Evolutionary conservation across 1,140 invertebrate genomes (phyloP).

Genomic region (Propsilocerus akamusi): DNA sequence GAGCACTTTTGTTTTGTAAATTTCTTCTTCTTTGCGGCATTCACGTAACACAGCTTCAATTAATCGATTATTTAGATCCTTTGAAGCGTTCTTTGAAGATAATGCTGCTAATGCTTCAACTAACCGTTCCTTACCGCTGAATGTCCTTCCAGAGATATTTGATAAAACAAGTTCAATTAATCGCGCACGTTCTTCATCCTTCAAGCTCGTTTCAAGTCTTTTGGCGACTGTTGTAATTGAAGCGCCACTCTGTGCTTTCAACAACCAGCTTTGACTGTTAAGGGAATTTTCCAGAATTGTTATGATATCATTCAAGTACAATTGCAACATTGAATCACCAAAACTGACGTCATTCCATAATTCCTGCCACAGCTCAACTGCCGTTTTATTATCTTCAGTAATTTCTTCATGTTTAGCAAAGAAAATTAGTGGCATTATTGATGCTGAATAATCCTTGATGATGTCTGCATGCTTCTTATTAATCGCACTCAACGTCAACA

Average conservation of each 20-base stretch:
- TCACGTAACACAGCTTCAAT: conserved; percentile 54
- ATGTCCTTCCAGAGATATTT: conserved; percentile 66
- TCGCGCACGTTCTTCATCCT: conserved; percentile 38
- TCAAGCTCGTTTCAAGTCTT: conserved; percentile 46
- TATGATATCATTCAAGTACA: conserved; percentile 57
- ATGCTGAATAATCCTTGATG: conserved; percentile 57
- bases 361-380: conserved; percentile 65
- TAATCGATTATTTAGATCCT: conserved; percentile 25
- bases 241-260: conserved; percentile 68
- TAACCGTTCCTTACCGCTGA: conserved; percentile 70
- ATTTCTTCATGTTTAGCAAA: conserved; percentile 75
- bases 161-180: conserved; percentile 48
- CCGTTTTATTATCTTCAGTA: conserved; percentile 36
- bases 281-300: conserved; percentile 45
- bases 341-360: conserved; percentile 78
- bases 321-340: conserved; percentile 59
- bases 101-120: conserved; percentile 56
- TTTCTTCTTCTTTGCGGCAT: conserved; percentile 55
- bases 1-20: conserved; percentile 57
- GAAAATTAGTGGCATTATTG: conserved; percentile 66
- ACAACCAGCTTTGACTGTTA: conserved; percentile 66
- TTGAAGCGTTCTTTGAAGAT: conserved; percentile 35
- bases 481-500: conserved; percentile 60
- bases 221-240: conserved; percentile 60
- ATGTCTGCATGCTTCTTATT: conserved; percentile 66